A percentile compares a stretch with the other conserved stretches of the same genome.
Evolutionary conservation across 2,113 vertebrate genomes (phyloP).

Genomic region (Tenebrosternarchus preto): DNA sequence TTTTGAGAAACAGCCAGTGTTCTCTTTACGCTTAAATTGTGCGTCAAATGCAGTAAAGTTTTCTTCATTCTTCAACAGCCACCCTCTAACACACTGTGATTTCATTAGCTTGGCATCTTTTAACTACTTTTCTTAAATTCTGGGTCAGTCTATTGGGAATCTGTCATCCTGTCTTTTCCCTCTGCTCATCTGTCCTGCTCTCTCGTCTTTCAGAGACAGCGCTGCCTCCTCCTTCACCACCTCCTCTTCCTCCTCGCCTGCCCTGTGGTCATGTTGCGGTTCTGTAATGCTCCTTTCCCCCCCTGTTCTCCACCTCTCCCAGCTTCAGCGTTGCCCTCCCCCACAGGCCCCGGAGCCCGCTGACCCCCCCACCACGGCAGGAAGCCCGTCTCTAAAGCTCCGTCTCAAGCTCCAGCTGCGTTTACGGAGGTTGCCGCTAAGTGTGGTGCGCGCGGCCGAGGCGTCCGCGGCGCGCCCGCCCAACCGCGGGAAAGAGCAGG

Average conservation of each 20-base stretch:
- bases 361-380: slow-evolving; percentile 55
- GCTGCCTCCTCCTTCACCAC: not conserved
- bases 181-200: not conserved
- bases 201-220: not conserved
- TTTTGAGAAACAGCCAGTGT: not conserved
- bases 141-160: not conserved
- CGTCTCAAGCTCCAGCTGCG: slow-evolving; percentile 59
- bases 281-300: slow-evolving; percentile 53
- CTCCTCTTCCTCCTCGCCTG: slow-evolving; percentile 13
- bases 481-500: not conserved
- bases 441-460: slow-evolving; percentile 47
- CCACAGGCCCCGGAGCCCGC: slow-evolving; percentile 66
- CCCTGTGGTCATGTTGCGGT: slow-evolving; percentile 48
- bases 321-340: slow-evolving; percentile 75
- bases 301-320: slow-evolving; percentile 34
- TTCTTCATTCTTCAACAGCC: not conserved
- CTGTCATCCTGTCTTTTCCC: not conserved
- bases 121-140: not conserved
- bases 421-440: slow-evolving; percentile 61
- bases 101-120: not conserved
- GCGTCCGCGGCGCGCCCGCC: slow-evolving; percentile 9
- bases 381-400: slow-evolving; percentile 62
- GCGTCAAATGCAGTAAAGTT: not conserved
- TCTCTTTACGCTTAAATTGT: not conserved
- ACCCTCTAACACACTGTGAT: not conserved